Evolutionary conservation across 1,140 invertebrate genomes (phyloP).

Genomic region (Brachionus manjavacas): DNA sequence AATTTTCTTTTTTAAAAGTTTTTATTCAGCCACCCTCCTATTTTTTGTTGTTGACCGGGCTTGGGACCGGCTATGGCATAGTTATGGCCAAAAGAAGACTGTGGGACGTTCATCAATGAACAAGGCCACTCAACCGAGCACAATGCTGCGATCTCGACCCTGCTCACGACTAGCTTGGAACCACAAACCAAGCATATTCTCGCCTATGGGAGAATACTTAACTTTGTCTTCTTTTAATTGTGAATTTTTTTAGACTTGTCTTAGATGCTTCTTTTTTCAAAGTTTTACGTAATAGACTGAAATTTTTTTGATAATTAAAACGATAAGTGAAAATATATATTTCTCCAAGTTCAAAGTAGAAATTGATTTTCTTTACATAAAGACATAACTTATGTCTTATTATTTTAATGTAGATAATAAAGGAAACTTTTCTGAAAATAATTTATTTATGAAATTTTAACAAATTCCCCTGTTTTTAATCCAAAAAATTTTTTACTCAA

Average conservation of each 20-base stretch:
- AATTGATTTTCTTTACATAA: no score
- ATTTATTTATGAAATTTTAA: conserved; percentile 32
- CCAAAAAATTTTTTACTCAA: conserved; percentile 42
- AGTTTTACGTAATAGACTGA: no score
- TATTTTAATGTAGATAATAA: background rate
- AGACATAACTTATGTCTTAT: background rate
- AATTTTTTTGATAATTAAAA: no score
- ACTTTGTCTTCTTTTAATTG: background rate
- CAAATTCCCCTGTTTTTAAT: conserved; percentile 29
- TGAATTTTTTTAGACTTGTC: background rate
- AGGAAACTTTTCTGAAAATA: background rate
- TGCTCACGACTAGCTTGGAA: background rate
- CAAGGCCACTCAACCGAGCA: background rate
- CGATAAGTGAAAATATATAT: no score
- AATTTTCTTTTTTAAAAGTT: background rate
- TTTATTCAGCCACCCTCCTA: background rate
- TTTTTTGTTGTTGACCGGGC: background rate
- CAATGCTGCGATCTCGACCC: background rate
- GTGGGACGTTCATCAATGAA: background rate
- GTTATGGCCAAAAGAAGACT: background rate
- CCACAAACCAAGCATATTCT: background rate
- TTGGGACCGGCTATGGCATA: background rate
- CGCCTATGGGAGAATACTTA: background rate
- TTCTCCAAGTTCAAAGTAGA: no score
- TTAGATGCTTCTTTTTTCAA: no score